Percentiles rank a stretch among this genome's conserved stretches.
Conservation (phyloP, 2,113 vertebrate species). For the Chlorodrepanis virens region DNA sequence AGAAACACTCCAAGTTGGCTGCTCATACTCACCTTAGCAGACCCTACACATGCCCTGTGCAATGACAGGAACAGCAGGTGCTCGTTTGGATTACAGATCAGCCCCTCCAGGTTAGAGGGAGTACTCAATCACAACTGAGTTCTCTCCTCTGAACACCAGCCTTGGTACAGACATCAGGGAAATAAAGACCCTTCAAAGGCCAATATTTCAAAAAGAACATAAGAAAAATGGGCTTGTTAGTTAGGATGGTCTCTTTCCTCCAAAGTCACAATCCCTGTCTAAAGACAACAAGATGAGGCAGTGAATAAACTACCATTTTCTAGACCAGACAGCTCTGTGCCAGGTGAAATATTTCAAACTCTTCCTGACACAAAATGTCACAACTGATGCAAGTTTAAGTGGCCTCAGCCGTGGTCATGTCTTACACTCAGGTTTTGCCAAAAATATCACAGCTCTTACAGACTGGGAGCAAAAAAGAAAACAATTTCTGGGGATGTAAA, state of each 20-base stretch:
- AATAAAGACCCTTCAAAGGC: constrained; percentile 43
- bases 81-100: neutral
- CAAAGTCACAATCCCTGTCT: constrained; percentile 49
- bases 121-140: neutral
- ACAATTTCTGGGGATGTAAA: neutral
- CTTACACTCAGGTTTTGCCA: neutral
- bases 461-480: neutral
- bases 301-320: constrained; percentile 66
- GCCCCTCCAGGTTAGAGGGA: neutral
- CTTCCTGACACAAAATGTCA: constrained; percentile 59
- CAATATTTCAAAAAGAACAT: constrained; percentile 10
- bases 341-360: constrained; percentile 60
- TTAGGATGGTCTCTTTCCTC: constrained; percentile 35
- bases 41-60: neutral
- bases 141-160: neutral
- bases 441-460: neutral
- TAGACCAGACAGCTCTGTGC: constrained; percentile 51
- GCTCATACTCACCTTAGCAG: neutral
- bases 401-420: neutral
- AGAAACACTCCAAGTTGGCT: neutral
- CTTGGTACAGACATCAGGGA: neutral
- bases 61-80: neutral
- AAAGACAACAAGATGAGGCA: constrained; percentile 47
- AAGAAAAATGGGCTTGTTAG: constrained; percentile 64
- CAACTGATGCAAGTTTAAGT: constrained; percentile 56